These are phyloP conservation scores for Autographa gamma DNA, from an alignment of 2,888 invertebrate genomes.

Conservation along the genomic window DNA sequence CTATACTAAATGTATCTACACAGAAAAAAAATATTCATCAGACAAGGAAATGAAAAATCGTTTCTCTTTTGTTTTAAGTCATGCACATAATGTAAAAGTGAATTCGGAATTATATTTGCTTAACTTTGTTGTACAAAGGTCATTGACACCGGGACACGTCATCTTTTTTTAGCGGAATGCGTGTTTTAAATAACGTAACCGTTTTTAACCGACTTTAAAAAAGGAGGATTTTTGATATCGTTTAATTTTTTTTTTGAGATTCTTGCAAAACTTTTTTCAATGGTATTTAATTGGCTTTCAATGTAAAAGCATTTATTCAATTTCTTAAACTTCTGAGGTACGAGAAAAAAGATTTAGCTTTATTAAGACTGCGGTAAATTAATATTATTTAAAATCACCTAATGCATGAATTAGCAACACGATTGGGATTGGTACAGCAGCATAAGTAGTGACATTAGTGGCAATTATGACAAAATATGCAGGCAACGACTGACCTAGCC, in stretches of 20 bases:
- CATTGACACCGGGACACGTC: background rate
- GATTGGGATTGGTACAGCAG: too few relatives aligned
- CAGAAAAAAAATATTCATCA: background rate
- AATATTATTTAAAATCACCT: too few relatives aligned
- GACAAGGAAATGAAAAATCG: background rate
- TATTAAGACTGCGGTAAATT: too few relatives aligned
- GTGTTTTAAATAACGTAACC: background rate
- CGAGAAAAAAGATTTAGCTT: too few relatives aligned
- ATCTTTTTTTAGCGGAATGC: background rate
- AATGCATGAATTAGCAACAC: too few relatives aligned
- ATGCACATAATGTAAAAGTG: background rate
- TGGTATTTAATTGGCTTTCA: too few relatives aligned
- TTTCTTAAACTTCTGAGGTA: too few relatives aligned
- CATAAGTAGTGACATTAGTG: too few relatives aligned
- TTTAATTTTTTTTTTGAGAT: background rate
- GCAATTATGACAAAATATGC: too few relatives aligned
- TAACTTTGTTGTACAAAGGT: background rate
- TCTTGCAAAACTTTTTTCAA: background rate
- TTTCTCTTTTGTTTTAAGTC: background rate
- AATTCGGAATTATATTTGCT: background rate
- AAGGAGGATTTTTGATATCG: background rate
- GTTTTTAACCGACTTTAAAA: background rate
- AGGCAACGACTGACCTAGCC: too few relatives aligned
- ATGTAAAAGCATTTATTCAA: too few relatives aligned
- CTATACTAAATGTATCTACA: too few relatives aligned